phyloP scores from a whole-genome alignment of 2,888 invertebrate genomes.

The Tipula vernalis region DNA sequence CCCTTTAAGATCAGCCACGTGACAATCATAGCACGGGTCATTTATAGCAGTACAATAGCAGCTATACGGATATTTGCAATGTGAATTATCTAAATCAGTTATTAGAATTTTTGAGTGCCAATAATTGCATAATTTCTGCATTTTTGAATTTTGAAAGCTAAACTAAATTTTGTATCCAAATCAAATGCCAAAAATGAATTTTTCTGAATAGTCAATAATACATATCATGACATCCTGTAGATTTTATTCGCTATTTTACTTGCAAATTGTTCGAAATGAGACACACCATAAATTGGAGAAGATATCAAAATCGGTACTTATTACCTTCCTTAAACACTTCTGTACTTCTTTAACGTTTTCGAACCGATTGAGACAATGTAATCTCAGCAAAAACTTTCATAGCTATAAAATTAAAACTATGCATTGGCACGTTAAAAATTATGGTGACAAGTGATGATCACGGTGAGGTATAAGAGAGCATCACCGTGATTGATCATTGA shows the following conservation, averaged over 20 bases:
- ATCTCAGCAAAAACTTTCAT: no score
- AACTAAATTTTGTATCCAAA: background rate
- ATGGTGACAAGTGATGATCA: no score
- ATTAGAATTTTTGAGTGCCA: background rate
- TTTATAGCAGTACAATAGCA: background rate
- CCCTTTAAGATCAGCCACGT: background rate
- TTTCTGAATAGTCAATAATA: background rate
- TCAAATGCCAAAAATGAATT: background rate
- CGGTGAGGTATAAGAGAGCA: no score
- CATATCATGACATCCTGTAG: background rate
- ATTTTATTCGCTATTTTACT: background rate
- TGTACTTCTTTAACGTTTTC: no score
- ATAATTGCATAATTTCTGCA: background rate
- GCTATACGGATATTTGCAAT: background rate
- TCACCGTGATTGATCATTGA: no score
- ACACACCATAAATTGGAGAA: no score
- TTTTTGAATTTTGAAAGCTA: background rate
- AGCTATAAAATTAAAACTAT: no score
- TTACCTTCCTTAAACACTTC: no score
- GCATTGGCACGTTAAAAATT: no score
- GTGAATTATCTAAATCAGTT: background rate
- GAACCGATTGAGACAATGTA: no score
- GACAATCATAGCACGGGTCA: background rate
- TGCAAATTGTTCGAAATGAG: no score
- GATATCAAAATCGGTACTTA: no score